Evolutionary conservation across 2,797 vertebrate genomes (phyloP).

Genomic region (Alosa sapidissima): DNA sequence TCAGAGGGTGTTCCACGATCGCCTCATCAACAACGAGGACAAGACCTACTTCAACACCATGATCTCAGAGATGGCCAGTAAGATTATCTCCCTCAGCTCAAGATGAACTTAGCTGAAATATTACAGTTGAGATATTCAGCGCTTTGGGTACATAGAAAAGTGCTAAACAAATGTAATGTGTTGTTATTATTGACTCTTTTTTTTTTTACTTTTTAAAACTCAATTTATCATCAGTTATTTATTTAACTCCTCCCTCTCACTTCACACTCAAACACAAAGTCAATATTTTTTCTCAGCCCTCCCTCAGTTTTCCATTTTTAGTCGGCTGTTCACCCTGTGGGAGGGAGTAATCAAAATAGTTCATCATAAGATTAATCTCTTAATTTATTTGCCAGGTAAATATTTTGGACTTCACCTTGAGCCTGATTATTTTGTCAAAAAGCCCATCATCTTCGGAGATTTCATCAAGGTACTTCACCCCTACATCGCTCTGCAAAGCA

Average conservation of each 20-base stretch:
- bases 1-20: constrained; percentile 83
- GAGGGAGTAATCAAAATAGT: neutral
- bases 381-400: constrained; percentile 71
- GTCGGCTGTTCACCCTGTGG: neutral
- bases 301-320: neutral
- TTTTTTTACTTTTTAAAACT: neutral
- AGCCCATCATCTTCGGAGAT: constrained; percentile 85
- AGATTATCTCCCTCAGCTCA: constrained; percentile 44
- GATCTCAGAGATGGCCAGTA: constrained; percentile 83
- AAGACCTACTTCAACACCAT: constrained; percentile 83
- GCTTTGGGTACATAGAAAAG: too few species aligned
- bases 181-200: neutral
- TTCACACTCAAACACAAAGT: neutral
- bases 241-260: neutral
- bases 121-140: neutral
- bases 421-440: constrained; percentile 74
- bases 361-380: neutral
- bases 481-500: neutral
- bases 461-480: constrained; percentile 78
- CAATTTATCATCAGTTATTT: neutral
- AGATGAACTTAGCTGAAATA: neutral
- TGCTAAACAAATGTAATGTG: neutral
- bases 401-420: constrained; percentile 79
- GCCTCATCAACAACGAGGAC: constrained; percentile 83
- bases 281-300: neutral